Conservation (phyloP, 1,140 invertebrate genomes). For the Phenacoccus solenopsis region DNA sequence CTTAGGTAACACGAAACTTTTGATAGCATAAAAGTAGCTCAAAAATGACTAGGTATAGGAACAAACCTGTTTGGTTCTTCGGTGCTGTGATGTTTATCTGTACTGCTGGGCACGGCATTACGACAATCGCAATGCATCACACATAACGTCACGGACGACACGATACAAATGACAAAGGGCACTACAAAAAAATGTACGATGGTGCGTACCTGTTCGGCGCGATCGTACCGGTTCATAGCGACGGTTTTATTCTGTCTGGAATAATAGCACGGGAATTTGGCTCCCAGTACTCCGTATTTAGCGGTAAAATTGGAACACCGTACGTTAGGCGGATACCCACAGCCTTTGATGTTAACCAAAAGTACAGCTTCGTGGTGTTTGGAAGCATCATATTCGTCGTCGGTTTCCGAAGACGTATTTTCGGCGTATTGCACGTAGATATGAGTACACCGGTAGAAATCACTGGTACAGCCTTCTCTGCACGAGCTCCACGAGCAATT, state of each 20-base stretch:
- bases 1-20: no score
- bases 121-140: conserved; percentile 71
- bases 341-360: conserved; percentile 68
- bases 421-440: conserved; percentile 61
- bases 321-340: conserved; percentile 77
- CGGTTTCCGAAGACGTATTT: not conserved
- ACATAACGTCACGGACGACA: conserved; percentile 66
- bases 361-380: conserved; percentile 44
- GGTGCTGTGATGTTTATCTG: conserved; percentile 22
- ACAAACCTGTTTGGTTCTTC: conserved; percentile 12
- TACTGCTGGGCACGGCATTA: conserved; percentile 39
- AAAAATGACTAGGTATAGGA: no score
- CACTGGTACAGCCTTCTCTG: conserved; percentile 74
- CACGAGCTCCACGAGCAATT: conserved; percentile 80
- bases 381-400: conserved; percentile 26
- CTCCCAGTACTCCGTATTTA: conserved; percentile 57
- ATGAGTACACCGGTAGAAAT: conserved; percentile 71
- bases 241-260: conserved; percentile 65
- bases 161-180: conserved; percentile 65
- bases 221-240: conserved; percentile 64
- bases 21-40: no score
- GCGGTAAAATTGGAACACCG: conserved; percentile 69
- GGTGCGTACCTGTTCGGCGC: conserved; percentile 58
- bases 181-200: conserved; percentile 69
- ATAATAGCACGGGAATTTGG: conserved; percentile 70